Conservation (phyloP, 2,113 vertebrate species). For the Ranitomeya imitator region DNA sequence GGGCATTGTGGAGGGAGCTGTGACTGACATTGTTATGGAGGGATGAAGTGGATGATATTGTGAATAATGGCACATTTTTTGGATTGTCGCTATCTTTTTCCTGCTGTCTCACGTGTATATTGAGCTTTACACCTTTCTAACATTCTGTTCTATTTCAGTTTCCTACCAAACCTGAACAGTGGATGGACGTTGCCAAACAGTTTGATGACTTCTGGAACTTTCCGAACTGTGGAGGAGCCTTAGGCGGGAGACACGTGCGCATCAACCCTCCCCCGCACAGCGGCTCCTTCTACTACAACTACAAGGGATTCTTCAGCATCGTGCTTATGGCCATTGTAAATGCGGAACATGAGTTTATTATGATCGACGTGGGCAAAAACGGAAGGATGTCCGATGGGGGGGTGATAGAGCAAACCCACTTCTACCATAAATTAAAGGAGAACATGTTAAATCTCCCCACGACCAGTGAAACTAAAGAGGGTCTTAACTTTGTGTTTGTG, state of each 20-base stretch:
- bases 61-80: too few species aligned
- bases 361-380: constrained; percentile 56
- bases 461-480: background rate
- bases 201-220: constrained; percentile 49
- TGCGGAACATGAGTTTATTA: constrained; percentile 47
- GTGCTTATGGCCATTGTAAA: constrained; percentile 52
- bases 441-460: background rate
- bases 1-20: too few species aligned
- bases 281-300: constrained; percentile 44
- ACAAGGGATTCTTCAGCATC: constrained; percentile 55
- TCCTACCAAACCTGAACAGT: background rate
- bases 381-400: constrained; percentile 47
- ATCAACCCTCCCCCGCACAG: constrained; percentile 41
- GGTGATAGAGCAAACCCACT: constrained; percentile 25
- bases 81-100: too few species aligned
- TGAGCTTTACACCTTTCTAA: too few species aligned
- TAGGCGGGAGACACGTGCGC: constrained; percentile 50
- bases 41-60: too few species aligned
- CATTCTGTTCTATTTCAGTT: constrained; percentile 8
- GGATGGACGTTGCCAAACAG: background rate
- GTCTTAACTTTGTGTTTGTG: constrained; percentile 4
- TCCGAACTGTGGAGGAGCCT: constrained; percentile 54
- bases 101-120: too few species aligned
- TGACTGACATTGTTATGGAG: too few species aligned
- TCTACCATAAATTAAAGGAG: background rate